Base-by-base conservation (phyloP, 2,888 invertebrate species). In the Sphaeridia pumilis region DNA sequence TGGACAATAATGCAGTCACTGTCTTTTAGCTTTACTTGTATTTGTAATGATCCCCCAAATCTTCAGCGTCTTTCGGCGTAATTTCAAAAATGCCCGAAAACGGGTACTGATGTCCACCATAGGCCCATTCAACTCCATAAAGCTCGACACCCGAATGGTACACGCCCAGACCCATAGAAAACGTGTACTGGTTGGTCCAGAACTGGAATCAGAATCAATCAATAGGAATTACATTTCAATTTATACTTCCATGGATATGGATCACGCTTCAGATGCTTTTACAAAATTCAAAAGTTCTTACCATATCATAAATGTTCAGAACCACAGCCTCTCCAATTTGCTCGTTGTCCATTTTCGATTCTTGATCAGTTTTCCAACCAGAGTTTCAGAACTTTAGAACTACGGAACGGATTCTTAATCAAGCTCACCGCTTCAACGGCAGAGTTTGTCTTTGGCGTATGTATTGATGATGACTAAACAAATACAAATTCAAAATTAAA, bases 301-400 rank as follows among this genome's bases (percentile, higher is more conserved):
- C 92, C 97, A 98, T 98, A 71, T 98, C 97, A 76, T 98, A 98
- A 38, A 98, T 92, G 75, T 98, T 98, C 67, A 98, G 80, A 65
- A 89, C 79, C 61, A 98, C 92, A 35, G 93, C 86, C 73, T 89
- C 84, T 68, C 87, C 78, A 20, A 59, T 60, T 22, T 58, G 41
- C 21, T 55, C 54, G 14, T 42, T 25, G 10, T 5, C 21, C 17
- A 14, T 49, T 27, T n/a, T 25, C 27, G n/a, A n/a, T n/a, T n/a
- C n/a, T n/a, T n/a, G n/a, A n/a, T n/a, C n/a, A n/a, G n/a, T n/a
- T n/a, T n/a, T n/a, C n/a, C n/a, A n/a, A n/a, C n/a, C n/a, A n/a
- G n/a, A n/a, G n/a, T n/a, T n/a, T n/a, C n/a, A n/a, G n/a, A n/a
- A n/a, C n/a, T n/a, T n/a, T n/a, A n/a, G n/a, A n/a, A n/a, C n/a